These are phyloP conservation scores for Hormaphis cornu DNA, from an alignment of 1,140 invertebrate genomes.

Conservation along the genomic window DNA sequence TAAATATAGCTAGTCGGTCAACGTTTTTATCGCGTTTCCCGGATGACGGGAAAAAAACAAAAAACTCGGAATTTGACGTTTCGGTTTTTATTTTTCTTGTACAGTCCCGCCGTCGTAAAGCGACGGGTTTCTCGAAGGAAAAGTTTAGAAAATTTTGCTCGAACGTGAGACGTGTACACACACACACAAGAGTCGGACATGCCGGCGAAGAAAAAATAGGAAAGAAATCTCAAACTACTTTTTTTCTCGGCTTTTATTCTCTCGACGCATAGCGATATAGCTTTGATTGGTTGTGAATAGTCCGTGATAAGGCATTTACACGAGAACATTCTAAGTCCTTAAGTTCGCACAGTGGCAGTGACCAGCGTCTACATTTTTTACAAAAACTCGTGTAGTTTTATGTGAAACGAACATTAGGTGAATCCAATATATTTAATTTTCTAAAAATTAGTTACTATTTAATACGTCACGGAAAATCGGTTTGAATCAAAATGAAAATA, in stretches of 20 bases:
- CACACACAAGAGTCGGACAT: not conserved
- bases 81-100: slow-evolving; percentile 17
- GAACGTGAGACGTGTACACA: slow-evolving; percentile 1
- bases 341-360: no score
- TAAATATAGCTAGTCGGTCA: no score
- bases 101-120: not conserved
- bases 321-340: not conserved
- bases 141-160: not conserved
- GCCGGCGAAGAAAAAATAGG: not conserved
- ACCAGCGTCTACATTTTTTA: no score
- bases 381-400: not conserved
- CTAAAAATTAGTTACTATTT: no score
- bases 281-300: slow-evolving; percentile 2
- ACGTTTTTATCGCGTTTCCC: slow-evolving; percentile 3
- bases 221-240: not conserved
- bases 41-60: not conserved
- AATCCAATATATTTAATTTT: no score
- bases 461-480: no score
- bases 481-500: no score
- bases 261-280: not conserved
- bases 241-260: not conserved
- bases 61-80: not conserved
- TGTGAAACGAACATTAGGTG: not conserved
- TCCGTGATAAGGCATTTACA: not conserved
- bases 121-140: not conserved